Evolutionary conservation across 2,888 invertebrate genomes (phyloP), one percentile per base, ranked within the genome.

Genomic region (Caenorhabditis afra): DNA sequence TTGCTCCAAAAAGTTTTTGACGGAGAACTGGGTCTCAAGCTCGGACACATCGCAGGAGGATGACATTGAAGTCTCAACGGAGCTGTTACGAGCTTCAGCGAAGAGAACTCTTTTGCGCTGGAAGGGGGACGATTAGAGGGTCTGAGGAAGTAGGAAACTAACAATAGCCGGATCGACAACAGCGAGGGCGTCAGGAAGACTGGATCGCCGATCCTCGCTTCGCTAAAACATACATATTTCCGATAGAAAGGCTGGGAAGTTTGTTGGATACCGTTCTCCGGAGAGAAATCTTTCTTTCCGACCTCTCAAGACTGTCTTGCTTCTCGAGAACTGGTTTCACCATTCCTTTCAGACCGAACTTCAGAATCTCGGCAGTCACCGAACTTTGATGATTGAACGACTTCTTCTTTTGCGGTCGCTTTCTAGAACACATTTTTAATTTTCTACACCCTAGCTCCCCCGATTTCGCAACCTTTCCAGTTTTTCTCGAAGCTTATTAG

Each of bases 401-500:
- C 57, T 81, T 81, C 61, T 81, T 81, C 37, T 74, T 79, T 18
- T 45, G 61, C 10, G 73, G 67, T 12, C 68, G 57, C 12, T 49
- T 61, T 35, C 79, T 79, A 22, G 16, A 68, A 55, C n/a, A n/a
- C n/a, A n/a, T n/a, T n/a, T n/a, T n/a, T 0, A 37, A 50, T 16
- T 37, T 37, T 22, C 12, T n/a, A n/a, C n/a, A n/a, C n/a, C n/a
- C n/a, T n/a, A n/a, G n/a, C n/a, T n/a, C n/a, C n/a, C n/a, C n/a
- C n/a, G n/a, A n/a, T 29, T 14, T 39, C 29, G 10, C 22, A 62
- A 35, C 16, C 5, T 80, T 39, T 81, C 81, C 59, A 76, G 53
- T 44, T 79, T 77, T 20, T 85, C 84, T 49, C 79, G 73, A 8
- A 81, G 39, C 47, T 83, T 84, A 23, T 81, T 82, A 4, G 81